Percentiles rank a stretch among this genome's conserved stretches.
phyloP scores from a whole-genome alignment of 2,113 vertebrate species.

The Pluvianellus socialis region DNA sequence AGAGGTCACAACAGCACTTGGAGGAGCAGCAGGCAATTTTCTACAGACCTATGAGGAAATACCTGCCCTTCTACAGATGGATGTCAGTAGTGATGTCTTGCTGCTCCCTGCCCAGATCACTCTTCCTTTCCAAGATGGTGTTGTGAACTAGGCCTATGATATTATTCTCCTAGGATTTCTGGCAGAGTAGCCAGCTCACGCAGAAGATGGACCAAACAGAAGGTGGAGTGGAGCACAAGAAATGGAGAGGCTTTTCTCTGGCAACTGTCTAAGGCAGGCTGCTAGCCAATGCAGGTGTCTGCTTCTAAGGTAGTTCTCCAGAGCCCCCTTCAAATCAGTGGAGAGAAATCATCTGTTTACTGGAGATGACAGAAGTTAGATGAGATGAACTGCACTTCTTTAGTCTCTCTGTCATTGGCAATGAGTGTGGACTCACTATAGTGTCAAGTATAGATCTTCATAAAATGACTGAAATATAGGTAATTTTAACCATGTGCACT shows the following conservation, averaged over 20 bases:
- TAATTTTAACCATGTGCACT: background rate
- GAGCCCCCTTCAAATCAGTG: background rate
- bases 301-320: background rate
- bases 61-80: background rate
- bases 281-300: background rate
- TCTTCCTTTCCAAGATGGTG: background rate
- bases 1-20: background rate
- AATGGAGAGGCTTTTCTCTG: background rate
- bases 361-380: background rate
- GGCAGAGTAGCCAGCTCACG: background rate
- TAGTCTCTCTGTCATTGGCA: background rate
- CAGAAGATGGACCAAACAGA: background rate
- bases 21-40: background rate
- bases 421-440: background rate
- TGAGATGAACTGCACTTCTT: background rate
- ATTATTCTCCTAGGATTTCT: background rate
- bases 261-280: background rate
- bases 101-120: background rate
- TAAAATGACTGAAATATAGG: background rate
- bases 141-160: background rate
- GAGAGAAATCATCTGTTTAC: background rate
- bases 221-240: background rate
- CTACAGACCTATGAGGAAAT: background rate
- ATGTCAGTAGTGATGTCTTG: background rate
- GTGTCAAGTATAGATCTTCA: background rate